Base-by-base conservation (phyloP, 1,140 invertebrate species). In the Drosophila erecta region DNA sequence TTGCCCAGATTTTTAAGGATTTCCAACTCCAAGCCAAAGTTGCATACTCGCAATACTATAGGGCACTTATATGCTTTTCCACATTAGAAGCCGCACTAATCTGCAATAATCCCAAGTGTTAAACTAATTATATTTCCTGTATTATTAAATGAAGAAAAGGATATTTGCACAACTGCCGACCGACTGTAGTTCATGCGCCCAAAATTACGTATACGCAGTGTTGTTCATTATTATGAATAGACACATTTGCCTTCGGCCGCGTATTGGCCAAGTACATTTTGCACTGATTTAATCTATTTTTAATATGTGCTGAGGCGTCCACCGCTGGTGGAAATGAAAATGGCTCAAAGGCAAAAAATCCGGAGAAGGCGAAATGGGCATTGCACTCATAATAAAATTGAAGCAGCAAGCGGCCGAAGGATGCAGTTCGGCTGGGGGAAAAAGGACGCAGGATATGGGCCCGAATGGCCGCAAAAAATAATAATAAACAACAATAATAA, bases 351-450 rank as follows among this genome's bases (percentile, higher is more conserved):
- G 12, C 20, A 47, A 14, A 46, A 27, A 27, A 51, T 2, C 3
- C 1, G 4, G 27, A 0, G 30, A 3, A 4, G 11, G 49, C 20
- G 5, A 30, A 60, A 17, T 10, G 24, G 56, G 49, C 35, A n/a
- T 40, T 47, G 57, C 51, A 64, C 69, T 86, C 64, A 81, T 86
- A 87, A 83, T 87, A 87, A 86, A 86, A 86, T 81, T 75, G 83
- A 78, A 84, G 81, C 64, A 81, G 62, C 77, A 74, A 60, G 72
- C 81, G 58, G 51, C 44, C 20, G 60, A 70, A 56, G 64, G 64
- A 46, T 55, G 62, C 40, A 11, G 54, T 15, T 30, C 2, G 54
- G 37, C 38, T n/a, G 17, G 7, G 7, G 12, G 15, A 47, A 30
- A 27, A 40, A 62, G 50, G 57, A 57, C 43, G 24, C 17, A 58